A percentile compares a stretch with the other conserved stretches of the same genome.
These are phyloP conservation scores for Drosophila pseudotakahashii DNA, from an alignment of 2,888 invertebrate genomes.

Conservation along the genomic window DNA sequence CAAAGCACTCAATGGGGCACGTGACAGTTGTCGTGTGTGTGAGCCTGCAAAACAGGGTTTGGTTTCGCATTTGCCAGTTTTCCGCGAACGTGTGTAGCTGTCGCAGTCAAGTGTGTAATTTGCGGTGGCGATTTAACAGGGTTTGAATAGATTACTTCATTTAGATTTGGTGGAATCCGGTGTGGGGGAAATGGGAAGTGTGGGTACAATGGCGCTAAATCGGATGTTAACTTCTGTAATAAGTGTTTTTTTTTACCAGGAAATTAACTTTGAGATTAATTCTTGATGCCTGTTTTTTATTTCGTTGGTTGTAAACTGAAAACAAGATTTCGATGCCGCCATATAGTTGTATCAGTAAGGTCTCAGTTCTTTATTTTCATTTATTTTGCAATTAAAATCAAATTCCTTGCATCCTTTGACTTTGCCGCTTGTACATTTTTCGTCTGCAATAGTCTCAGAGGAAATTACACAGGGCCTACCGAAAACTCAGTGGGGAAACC, in stretches of 20 bases:
- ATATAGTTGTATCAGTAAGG: background rate
- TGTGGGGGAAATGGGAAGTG: background rate
- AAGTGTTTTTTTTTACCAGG: slow-evolving; percentile 4
- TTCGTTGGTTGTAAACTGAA: background rate
- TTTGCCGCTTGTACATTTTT: slow-evolving; percentile 47
- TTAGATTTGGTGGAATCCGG: slow-evolving; percentile 4
- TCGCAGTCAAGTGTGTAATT: slow-evolving; percentile 77
- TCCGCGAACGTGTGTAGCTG: slow-evolving; percentile 37
- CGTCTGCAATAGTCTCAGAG: slow-evolving; percentile 26
- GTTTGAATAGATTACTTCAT: slow-evolving; percentile 56
- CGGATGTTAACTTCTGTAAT: slow-evolving; percentile 10
- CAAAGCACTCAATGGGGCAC: slow-evolving; percentile 58
- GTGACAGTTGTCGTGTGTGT: slow-evolving; percentile 71
- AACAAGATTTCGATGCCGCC: background rate
- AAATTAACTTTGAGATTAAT: slow-evolving; percentile 12
- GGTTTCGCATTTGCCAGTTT: slow-evolving; percentile 56
- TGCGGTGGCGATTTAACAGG: slow-evolving; percentile 51
- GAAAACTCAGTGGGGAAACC: slow-evolving; percentile 12
- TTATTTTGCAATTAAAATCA: slow-evolving; percentile 70
- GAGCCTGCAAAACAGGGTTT: slow-evolving; percentile 52
- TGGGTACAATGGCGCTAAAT: background rate
- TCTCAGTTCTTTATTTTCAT: slow-evolving; percentile 49
- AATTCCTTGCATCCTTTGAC: slow-evolving; percentile 70
- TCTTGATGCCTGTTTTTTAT: background rate
- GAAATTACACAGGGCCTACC: slow-evolving; percentile 63